phyloP scores from a whole-genome alignment of 1,140 invertebrate genomes.

The Dufourea novaeangliae region DNA sequence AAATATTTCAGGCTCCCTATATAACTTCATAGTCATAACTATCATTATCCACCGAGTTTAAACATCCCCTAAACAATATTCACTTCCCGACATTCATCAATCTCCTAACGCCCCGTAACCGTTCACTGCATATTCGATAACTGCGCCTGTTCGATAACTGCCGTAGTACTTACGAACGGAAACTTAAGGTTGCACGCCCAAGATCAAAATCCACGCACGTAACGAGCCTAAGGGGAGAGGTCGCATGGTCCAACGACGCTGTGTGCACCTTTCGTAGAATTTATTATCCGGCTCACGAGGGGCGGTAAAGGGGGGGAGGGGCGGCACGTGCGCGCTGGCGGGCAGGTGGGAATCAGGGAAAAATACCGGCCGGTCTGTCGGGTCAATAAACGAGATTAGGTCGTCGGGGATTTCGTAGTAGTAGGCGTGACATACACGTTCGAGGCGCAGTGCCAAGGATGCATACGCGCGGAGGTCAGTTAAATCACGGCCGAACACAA shows the following conservation, averaged over 20 bases:
- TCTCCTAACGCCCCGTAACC: no score
- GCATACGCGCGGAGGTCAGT: constrained; percentile 2
- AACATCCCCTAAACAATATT: no score
- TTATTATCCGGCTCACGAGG: background rate
- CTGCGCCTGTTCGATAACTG: no score
- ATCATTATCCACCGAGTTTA: no score
- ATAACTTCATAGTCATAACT: no score
- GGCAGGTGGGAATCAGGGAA: constrained; percentile 19
- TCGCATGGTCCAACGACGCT: background rate
- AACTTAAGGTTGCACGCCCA: background rate
- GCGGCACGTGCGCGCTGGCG: background rate
- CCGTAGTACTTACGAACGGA: no score
- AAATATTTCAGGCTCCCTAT: no score
- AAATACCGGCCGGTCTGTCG: background rate
- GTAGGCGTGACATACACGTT: constrained; percentile 19
- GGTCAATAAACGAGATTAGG: constrained; percentile 46
- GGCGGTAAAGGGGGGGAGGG: no score
- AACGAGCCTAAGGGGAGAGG: background rate
- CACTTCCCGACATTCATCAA: no score
- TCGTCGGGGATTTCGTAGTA: no score
- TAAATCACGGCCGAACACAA: constrained; percentile 27
- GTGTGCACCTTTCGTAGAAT: constrained; percentile 1
- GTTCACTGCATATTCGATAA: no score
- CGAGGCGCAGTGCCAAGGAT: constrained; percentile 5
- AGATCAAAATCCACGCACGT: background rate